Percentiles rank a stretch among this genome's conserved stretches.
Evolutionary conservation across 2,888 invertebrate species (phyloP).

Genomic region (Dyspetes luteomarginatus): DNA sequence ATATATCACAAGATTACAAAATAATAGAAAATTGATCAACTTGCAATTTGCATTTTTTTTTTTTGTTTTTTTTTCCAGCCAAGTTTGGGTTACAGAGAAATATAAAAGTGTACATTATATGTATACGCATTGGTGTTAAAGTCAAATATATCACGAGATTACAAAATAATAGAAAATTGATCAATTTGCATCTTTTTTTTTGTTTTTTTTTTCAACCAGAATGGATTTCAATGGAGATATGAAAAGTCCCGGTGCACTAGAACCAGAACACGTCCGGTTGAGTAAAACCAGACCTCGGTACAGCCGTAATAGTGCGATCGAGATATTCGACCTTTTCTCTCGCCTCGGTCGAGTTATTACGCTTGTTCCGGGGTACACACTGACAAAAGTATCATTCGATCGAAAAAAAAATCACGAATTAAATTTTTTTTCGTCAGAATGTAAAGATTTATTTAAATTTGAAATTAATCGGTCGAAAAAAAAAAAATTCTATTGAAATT

Average conservation of each 20-base stretch:
- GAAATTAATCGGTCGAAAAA: too few species aligned
- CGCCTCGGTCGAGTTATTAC: not conserved
- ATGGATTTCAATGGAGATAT: conserved; percentile 8
- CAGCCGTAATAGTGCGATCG: not conserved
- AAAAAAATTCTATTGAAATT: too few species aligned
- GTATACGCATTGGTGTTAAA: not conserved
- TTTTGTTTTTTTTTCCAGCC: too few species aligned
- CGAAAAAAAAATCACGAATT: not conserved
- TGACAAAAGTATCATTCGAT: not conserved
- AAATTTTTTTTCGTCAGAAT: too few species aligned
- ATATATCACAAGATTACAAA: too few species aligned
- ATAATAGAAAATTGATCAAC: too few species aligned
- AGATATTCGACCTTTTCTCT: conserved; percentile 17
- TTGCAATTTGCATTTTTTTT: too few species aligned
- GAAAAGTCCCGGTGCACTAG: conserved; percentile 20
- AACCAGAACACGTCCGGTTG: conserved; percentile 25
- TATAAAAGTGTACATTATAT: conserved; percentile 7
- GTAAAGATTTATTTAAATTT: too few species aligned
- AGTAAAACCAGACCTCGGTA: conserved; percentile 10
- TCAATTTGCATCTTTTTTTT: not conserved
- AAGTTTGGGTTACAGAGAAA: not conserved
- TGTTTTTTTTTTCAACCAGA: not conserved
- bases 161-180: not conserved
- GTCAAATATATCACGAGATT: not conserved
- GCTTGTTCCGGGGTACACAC: conserved; percentile 1